A percentile compares a stretch with the other conserved stretches of the same genome.
These are phyloP conservation scores for Forbesichthys papilliferus DNA, from an alignment of 2,113 vertebrate genomes.

Conservation along the genomic window DNA sequence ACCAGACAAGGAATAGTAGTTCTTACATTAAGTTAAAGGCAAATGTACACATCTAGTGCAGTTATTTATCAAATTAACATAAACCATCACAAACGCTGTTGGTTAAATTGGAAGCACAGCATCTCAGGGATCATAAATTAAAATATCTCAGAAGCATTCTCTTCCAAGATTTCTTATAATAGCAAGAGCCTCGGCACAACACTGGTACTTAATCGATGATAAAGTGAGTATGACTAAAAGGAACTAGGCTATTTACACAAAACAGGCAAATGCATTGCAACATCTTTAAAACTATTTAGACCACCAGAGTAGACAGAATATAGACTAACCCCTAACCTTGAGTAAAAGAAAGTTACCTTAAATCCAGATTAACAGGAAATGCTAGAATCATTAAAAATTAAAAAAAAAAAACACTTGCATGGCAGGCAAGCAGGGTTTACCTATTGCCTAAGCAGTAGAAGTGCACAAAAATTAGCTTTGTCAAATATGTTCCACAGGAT, in stretches of 20 bases:
- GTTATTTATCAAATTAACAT: not conserved
- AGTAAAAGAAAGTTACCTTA: too few species aligned
- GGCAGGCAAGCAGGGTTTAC: too few species aligned
- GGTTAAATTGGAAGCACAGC: not conserved
- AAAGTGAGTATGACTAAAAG: too few species aligned
- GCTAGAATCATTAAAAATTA: too few species aligned
- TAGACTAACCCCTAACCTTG: too few species aligned
- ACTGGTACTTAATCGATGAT: not conserved
- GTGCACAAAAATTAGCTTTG: not conserved
- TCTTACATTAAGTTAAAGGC: not conserved
- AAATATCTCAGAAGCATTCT: not conserved
- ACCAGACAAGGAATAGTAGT: not conserved
- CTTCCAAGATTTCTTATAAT: not conserved
- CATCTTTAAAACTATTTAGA: too few species aligned
- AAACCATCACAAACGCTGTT: not conserved
- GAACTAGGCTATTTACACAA: too few species aligned
- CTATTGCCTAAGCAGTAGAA: not conserved
- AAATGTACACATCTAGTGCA: not conserved
- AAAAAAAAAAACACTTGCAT: too few species aligned
- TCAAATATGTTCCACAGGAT: not conserved
- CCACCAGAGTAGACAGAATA: too few species aligned
- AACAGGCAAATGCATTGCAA: too few species aligned
- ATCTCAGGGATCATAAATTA: slow-evolving; percentile 1
- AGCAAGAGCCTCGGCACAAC: not conserved
- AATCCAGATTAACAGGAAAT: too few species aligned